phyloP scores from a whole-genome alignment of 2,888 invertebrate genomes.

The Melieria picta region DNA sequence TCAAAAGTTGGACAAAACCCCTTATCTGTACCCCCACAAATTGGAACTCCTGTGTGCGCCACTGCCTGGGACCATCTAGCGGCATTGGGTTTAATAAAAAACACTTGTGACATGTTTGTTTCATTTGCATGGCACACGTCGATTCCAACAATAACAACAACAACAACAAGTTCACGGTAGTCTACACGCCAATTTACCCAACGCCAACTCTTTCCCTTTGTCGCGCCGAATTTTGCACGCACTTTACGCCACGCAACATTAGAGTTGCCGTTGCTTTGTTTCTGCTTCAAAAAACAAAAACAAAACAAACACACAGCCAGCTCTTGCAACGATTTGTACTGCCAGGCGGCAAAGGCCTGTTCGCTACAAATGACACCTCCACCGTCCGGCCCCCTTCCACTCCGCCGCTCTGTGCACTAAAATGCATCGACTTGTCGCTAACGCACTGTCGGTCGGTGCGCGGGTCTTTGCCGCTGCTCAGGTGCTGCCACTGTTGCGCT shows the following conservation, averaged over 20 bases:
- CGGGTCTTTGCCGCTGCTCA: not conserved
- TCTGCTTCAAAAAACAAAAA: too few relatives aligned
- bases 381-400: slow-evolving; percentile 27
- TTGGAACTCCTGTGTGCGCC: too few relatives aligned
- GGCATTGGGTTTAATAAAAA: too few relatives aligned
- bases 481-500: not conserved
- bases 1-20: too few relatives aligned
- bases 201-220: not conserved
- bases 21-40: too few relatives aligned
- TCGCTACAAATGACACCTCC: slow-evolving; percentile 59
- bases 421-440: too few relatives aligned
- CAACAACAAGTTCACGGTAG: slow-evolving; percentile 37
- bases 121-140: slow-evolving; percentile 59
- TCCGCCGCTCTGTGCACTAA: too few relatives aligned
- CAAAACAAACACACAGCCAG: not conserved
- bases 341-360: slow-evolving; percentile 38
- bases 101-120: slow-evolving; percentile 54
- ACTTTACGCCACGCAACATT: not conserved
- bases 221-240: not conserved
- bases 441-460: too few relatives aligned
- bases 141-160: slow-evolving; percentile 39
- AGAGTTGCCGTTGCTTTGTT: too few relatives aligned
- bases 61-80: too few relatives aligned
- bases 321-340: slow-evolving; percentile 37
- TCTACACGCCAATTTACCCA: not conserved